Conservation (phyloP, 2,888 invertebrate genomes). For the Nomada ferruginata region DNA sequence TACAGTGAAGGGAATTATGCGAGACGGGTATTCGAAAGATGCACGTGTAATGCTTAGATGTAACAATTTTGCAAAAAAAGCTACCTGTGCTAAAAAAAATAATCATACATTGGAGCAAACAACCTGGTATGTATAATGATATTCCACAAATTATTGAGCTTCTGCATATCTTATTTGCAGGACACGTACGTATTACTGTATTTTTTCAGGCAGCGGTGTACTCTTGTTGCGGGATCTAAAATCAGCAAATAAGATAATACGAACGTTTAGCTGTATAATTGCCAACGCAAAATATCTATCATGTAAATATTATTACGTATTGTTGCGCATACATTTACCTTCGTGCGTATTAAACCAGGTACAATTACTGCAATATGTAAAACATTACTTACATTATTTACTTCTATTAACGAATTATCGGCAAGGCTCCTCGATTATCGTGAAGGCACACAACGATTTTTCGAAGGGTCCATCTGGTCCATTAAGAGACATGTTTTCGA, state of each 20-base stretch:
- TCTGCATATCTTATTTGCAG: not conserved
- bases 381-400: too few species aligned
- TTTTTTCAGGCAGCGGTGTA: not conserved
- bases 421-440: too few species aligned
- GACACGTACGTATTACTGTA: not conserved
- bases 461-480: too few species aligned
- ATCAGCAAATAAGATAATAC: not conserved
- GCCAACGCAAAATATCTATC: not conserved
- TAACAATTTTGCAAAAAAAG: not conserved
- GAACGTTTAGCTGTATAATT: not conserved
- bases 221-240: not conserved
- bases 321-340: too few species aligned
- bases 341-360: too few species aligned
- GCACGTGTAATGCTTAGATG: not conserved
- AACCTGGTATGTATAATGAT: not conserved
- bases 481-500: too few species aligned
- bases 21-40: not conserved
- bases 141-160: not conserved
- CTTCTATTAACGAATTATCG: too few species aligned
- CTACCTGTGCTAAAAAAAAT: not conserved
- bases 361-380: too few species aligned
- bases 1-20: not conserved
- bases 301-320: too few species aligned
- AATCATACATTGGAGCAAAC: not conserved
- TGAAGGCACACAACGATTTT: too few species aligned